Conservation (phyloP, 2,113 vertebrate genomes). For the Indri indri region DNA sequence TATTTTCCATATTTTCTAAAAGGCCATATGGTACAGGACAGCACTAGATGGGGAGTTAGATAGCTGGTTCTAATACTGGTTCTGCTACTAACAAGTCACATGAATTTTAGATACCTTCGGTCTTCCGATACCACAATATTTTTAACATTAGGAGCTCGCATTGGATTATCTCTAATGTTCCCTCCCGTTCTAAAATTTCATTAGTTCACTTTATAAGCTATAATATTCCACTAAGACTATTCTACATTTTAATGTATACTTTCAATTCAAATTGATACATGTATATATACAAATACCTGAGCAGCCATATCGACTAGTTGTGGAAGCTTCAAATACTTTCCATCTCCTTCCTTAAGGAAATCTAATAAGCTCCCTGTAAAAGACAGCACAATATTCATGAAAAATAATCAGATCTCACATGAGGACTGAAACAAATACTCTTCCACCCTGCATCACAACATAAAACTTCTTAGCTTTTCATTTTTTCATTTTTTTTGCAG, state of each 20-base stretch:
- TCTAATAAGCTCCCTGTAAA: conserved; percentile 93
- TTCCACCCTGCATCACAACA: background rate
- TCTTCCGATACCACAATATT: background rate
- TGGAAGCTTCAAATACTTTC: conserved; percentile 95
- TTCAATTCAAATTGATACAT: conserved; percentile 33
- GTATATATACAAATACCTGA: conserved; percentile 86
- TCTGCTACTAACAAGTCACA: background rate
- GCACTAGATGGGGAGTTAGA: background rate
- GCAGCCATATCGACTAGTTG: conserved; percentile 97
- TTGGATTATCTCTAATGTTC: background rate
- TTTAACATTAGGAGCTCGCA: background rate
- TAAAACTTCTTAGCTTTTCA: conserved; percentile 6
- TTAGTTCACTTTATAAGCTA: conserved; percentile 17
- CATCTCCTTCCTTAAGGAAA: conserved; percentile 96
- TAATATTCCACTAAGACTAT: background rate
- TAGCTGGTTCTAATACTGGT: background rate
- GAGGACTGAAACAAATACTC: background rate
- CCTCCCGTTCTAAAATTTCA: conserved; percentile 37
- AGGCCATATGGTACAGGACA: background rate
- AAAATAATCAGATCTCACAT: conserved; percentile 35
- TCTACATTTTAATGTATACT: conserved; percentile 27
- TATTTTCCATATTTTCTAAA: background rate
- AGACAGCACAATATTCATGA: background rate
- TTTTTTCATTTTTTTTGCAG: background rate
- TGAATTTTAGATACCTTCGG: background rate